Evolutionary conservation across 2,888 invertebrate species (phyloP).

Genomic region (Erebia aethiops): DNA sequence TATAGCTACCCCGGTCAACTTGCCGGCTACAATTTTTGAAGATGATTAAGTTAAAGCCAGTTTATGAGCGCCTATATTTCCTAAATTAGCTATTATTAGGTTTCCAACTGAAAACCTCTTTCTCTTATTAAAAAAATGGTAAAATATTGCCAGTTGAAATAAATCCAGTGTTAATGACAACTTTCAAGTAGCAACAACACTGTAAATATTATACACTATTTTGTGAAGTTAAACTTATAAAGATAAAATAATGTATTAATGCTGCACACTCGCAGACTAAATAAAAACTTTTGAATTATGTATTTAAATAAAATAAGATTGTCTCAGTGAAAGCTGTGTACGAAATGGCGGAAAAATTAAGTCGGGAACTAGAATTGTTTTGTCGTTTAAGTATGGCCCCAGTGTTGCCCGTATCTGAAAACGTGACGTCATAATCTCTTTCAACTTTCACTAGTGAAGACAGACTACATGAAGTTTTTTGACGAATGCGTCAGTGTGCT

Average conservation of each 20-base stretch:
- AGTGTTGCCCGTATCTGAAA: too few species aligned
- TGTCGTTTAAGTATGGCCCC: too few species aligned
- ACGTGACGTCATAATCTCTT: too few species aligned
- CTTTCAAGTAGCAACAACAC: not conserved
- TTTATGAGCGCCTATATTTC: not conserved
- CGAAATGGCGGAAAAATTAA: too few species aligned
- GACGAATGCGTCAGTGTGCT: too few species aligned
- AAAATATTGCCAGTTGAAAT: slow-evolving; percentile 7
- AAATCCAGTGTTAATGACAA: slow-evolving; percentile 6
- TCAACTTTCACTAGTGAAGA: too few species aligned
- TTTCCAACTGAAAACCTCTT: not conserved
- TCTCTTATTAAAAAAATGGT: not conserved
- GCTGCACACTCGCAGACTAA: not conserved
- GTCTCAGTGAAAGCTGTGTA: too few species aligned
- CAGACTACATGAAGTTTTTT: too few species aligned
- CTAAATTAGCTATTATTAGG: not conserved
- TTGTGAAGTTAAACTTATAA: not conserved
- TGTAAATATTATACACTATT: not conserved
- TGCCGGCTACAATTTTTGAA: not conserved
- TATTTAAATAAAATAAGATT: too few species aligned
- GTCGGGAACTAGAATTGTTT: too few species aligned
- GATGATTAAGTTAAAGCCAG: not conserved
- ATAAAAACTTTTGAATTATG: too few species aligned
- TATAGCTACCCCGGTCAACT: not conserved
- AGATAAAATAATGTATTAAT: not conserved